Conservation (phyloP, 2,888 invertebrate species). For the Drosophila multiciliata region DNA sequence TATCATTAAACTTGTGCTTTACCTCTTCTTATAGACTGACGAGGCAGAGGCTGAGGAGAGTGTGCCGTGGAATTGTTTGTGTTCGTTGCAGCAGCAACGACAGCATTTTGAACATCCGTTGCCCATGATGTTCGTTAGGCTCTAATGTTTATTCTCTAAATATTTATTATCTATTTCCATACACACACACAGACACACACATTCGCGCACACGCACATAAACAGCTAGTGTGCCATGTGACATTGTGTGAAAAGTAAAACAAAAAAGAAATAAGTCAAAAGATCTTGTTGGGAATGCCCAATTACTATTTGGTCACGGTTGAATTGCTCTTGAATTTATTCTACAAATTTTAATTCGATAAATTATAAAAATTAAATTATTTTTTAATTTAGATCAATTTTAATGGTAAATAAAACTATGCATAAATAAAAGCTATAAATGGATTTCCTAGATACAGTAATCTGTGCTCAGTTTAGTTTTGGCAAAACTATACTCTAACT, state of each 20-base stretch:
- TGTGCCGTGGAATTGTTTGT: slow-evolving; percentile 82
- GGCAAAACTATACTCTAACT: not conserved
- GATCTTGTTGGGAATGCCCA: no score
- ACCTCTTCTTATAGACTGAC: slow-evolving; percentile 85
- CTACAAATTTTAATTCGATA: not conserved
- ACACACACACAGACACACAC: slow-evolving; percentile 10
- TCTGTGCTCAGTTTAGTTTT: not conserved
- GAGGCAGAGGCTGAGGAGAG: slow-evolving; percentile 84
- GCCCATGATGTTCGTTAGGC: slow-evolving; percentile 76
- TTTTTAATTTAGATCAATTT: not conserved
- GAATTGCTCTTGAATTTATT: not conserved
- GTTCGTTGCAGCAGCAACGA: slow-evolving; percentile 82
- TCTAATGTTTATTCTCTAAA: slow-evolving; percentile 41
- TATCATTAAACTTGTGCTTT: slow-evolving; percentile 26
- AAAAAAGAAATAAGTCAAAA: slow-evolving; percentile 1
- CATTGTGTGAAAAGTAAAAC: slow-evolving; percentile 18
- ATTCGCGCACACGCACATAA: slow-evolving; percentile 4
- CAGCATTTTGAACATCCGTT: slow-evolving; percentile 85
- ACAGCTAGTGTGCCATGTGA: slow-evolving; percentile 18
- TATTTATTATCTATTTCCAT: slow-evolving; percentile 44
- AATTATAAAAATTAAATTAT: not conserved
- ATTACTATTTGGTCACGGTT: no score
- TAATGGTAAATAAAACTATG: not conserved
- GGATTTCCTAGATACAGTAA: not conserved
- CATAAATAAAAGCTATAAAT: not conserved